Evolutionary conservation across 2,888 invertebrate genomes (phyloP).

Genomic region (Ectemnius lituratus): DNA sequence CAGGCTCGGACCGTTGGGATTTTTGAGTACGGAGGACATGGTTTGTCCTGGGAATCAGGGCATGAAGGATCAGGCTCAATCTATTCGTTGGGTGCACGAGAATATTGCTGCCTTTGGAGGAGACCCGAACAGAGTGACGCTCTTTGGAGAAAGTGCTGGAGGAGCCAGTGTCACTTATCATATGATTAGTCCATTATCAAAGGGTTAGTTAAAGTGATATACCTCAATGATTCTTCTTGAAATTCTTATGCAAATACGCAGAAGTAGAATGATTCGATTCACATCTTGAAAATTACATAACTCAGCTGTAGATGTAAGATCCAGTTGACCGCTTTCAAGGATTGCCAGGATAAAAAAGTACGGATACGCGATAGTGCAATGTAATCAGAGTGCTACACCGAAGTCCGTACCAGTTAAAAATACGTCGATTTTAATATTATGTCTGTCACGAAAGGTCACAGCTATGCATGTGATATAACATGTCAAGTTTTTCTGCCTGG

Average conservation of each 20-base stretch:
- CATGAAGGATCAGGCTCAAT: constrained; percentile 83
- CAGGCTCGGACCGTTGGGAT: constrained; percentile 82
- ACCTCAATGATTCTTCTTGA: not conserved
- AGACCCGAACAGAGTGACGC: constrained; percentile 82
- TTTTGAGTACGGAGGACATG: constrained; percentile 83
- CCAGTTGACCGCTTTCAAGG: not conserved
- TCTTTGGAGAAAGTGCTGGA: constrained; percentile 86
- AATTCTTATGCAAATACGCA: not conserved
- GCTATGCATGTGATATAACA: not conserved
- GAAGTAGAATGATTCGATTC: not conserved
- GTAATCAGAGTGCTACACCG: not conserved
- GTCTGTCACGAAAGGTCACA: not conserved
- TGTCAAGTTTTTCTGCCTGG: too few species aligned
- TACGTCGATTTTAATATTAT: too few species aligned
- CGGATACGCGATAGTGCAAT: not conserved
- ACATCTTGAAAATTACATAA: too few species aligned
- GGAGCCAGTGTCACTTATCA: constrained; percentile 85
- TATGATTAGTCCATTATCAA: constrained; percentile 82
- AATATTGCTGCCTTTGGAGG: constrained; percentile 83
- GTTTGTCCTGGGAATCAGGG: constrained; percentile 84
- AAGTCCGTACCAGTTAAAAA: too few species aligned
- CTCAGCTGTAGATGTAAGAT: not conserved
- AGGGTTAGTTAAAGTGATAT: constrained; percentile 74
- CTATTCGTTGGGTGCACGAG: constrained; percentile 82
- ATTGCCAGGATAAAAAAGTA: not conserved